phyloP scores from a whole-genome alignment of 2,888 invertebrate species.

The Agonum fuliginosum region DNA sequence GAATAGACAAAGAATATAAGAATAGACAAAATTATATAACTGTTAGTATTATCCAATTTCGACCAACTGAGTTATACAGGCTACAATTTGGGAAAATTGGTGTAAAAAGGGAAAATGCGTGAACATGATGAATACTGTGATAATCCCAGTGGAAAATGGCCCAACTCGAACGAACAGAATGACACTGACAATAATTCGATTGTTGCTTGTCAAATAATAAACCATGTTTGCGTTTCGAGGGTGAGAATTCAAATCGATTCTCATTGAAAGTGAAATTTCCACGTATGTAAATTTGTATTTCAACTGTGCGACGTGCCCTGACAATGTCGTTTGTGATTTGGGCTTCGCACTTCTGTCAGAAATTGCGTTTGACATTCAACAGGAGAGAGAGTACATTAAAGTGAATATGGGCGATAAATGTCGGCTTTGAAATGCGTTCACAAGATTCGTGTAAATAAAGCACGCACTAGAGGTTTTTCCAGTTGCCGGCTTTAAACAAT shows the following conservation, averaged over 20 bases:
- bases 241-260: conserved; percentile 32
- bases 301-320: not conserved
- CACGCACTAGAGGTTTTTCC: too few relatives aligned
- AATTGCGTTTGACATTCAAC: conserved; percentile 33
- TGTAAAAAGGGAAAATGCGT: not conserved
- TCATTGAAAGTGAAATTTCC: conserved; percentile 41
- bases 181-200: conserved; percentile 29
- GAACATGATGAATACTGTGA: not conserved
- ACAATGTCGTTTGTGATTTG: conserved; percentile 40
- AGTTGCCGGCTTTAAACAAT: too few relatives aligned
- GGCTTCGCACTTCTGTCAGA: not conserved
- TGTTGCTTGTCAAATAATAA: conserved; percentile 36
- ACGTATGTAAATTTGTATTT: conserved; percentile 33
- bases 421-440: too few relatives aligned
- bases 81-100: too few relatives aligned
- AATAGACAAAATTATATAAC: too few relatives aligned
- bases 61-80: too few relatives aligned
- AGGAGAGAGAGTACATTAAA: not conserved
- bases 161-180: too few relatives aligned
- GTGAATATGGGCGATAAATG: conserved; percentile 17
- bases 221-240: conserved; percentile 20
- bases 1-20: too few relatives aligned
- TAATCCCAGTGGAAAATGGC: not conserved
- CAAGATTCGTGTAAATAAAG: too few relatives aligned
- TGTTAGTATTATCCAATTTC: too few relatives aligned